Percentiles rank a stretch among this genome's conserved stretches.
Evolutionary conservation across 2,888 invertebrate species (phyloP).

Genomic region (Zaprionus lineosus): DNA sequence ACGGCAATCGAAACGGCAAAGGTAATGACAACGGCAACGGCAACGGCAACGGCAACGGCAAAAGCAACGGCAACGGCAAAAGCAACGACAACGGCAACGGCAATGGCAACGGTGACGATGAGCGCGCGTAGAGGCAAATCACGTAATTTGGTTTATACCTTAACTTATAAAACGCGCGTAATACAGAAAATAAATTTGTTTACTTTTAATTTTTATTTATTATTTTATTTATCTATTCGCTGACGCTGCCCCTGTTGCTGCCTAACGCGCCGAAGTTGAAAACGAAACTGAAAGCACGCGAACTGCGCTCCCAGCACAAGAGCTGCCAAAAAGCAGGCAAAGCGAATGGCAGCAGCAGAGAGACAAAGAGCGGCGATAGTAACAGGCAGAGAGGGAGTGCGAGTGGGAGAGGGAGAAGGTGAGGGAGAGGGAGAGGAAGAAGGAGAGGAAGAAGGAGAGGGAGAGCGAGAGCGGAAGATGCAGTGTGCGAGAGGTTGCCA

Average conservation of each 20-base stretch:
- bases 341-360: constrained; percentile 3
- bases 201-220: constrained; percentile 4
- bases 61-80: constrained; percentile 16
- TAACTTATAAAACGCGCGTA: constrained; percentile 33
- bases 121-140: constrained; percentile 47
- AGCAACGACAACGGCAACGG: constrained; percentile 11
- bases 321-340: constrained; percentile 48
- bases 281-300: constrained; percentile 78
- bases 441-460: constrained; percentile 8
- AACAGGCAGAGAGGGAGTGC: constrained; percentile 11
- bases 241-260: constrained; percentile 42
- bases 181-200: constrained; percentile 17
- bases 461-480: neutral
- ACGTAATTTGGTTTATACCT: constrained; percentile 64
- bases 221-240: constrained; percentile 8
- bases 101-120: constrained; percentile 8
- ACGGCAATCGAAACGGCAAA: constrained; percentile 16
- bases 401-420: neutral
- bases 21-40: constrained; percentile 10
- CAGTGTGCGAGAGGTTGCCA: too few relatives aligned
- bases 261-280: constrained; percentile 68
- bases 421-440: neutral
- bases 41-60: constrained; percentile 2
- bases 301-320: constrained; percentile 36
- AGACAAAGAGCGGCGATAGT: constrained; percentile 2